Percentiles rank a stretch among this genome's conserved stretches.
Conservation (phyloP, 2,113 vertebrate genomes). For the Eclectus roratus region DNA sequence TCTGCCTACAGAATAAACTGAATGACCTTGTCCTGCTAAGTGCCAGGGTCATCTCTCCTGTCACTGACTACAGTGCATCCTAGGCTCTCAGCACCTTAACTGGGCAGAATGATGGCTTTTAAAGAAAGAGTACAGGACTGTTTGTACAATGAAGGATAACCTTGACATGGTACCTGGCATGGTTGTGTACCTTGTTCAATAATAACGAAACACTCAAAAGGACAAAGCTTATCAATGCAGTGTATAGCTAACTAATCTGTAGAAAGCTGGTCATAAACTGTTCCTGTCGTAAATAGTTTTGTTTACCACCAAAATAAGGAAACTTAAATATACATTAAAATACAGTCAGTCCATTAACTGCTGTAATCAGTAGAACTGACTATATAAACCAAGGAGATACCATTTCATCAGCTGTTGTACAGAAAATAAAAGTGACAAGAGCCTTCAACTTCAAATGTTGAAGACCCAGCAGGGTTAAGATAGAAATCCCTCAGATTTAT, state of each 20-base stretch:
- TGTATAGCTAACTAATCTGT: neutral
- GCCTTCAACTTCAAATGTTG: neutral
- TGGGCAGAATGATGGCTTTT: neutral
- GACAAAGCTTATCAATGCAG: neutral
- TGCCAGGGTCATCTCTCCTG: neutral
- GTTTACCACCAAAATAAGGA: neutral
- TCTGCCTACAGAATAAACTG: neutral
- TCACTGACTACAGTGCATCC: neutral
- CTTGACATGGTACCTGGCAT: neutral
- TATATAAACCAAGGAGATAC: neutral
- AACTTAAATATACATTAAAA: neutral
- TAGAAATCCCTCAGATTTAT: slow-evolving; percentile 8
- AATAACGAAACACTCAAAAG: neutral
- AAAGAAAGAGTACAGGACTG: neutral
- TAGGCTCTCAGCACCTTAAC: neutral
- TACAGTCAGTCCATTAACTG: slow-evolving; percentile 3
- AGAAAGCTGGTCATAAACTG: neutral
- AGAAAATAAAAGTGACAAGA: slow-evolving; percentile 45
- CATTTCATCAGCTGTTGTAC: neutral
- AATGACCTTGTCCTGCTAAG: neutral
- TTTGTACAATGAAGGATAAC: neutral
- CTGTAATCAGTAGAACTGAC: slow-evolving; percentile 19
- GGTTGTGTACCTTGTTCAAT: neutral
- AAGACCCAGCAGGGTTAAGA: neutral
- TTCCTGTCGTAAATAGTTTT: neutral